Evolutionary conservation across 2,797 vertebrate genomes (phyloP).

Genomic region (Kryptopterus vitreolus): DNA sequence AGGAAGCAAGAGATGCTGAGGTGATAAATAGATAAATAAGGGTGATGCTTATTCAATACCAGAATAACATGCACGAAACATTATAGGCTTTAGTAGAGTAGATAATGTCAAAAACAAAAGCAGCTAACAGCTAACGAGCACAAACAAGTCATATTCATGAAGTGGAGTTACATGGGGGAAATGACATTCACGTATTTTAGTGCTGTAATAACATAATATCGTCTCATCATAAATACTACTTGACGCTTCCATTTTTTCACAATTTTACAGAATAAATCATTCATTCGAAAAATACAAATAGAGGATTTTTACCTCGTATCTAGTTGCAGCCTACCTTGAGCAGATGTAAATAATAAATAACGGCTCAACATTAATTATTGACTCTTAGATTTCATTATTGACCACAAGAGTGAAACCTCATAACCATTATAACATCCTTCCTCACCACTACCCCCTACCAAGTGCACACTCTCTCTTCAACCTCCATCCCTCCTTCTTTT

Average conservation of each 20-base stretch:
- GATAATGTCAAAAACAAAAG: background rate
- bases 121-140: background rate
- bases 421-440: constrained; percentile 45
- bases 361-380: constrained; percentile 32
- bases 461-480: constrained; percentile 26
- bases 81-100: background rate
- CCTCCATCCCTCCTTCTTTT: constrained; percentile 50
- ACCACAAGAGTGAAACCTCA: constrained; percentile 34
- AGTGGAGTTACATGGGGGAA: background rate
- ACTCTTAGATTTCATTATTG: constrained; percentile 48
- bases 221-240: too few relatives aligned
- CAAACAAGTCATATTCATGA: too few relatives aligned
- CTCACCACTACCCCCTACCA: constrained; percentile 26
- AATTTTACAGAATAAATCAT: background rate
- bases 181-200: too few relatives aligned
- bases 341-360: constrained; percentile 24
- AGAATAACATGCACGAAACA: background rate
- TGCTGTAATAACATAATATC: background rate
- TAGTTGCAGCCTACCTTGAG: background rate
- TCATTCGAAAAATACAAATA: background rate
- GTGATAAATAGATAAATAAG: background rate
- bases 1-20: background rate
- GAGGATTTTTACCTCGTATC: background rate
- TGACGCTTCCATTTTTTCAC: too few relatives aligned
- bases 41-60: background rate